Evolutionary conservation across 2,797 vertebrate species (phyloP), one percentile per base, ranked within the genome.

Genomic region (Rallus crepitans): DNA sequence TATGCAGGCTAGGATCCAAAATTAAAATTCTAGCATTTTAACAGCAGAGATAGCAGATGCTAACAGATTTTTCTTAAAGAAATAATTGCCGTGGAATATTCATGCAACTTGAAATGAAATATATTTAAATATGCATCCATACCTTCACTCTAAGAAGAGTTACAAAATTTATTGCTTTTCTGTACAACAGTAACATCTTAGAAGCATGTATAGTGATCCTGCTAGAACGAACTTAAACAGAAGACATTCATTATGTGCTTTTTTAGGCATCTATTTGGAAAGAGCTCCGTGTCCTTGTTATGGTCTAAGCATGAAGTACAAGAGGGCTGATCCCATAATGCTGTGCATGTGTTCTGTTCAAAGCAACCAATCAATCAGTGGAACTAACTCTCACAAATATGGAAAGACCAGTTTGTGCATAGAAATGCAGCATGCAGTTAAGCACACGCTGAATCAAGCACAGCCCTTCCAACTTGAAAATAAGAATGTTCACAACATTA

Each of bases 121-220:
- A 27, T 60, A 93, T 82, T 94, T 82, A 90, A 88, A 89, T 83
- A 88, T 40, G n/a, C 59, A 95, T 72, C 59, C 59, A 76, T 52
- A 92, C 8, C 39, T 94, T 61, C 39, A 21, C 31, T 89, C 69
- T 88, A 75, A 55, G 68, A 87, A 64, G 10, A 90, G 37, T 87
- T 71, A 96, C 71, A 90, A 52, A 39, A 55, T 72, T 30, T 71
- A 82, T 84, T 94, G 72, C 65, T 96, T 91, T 93, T 86, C 89
- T 56, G 30, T 83, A 96, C 91, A 94, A 39, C 27, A 16, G 35
- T 45, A 85, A 92, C 61, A n/a, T 89, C 78, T 71, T 40, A 70
- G 28, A 91, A 83, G 79, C 48, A 53, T 1, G 3, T 57, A 30
- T 12, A 87, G 28, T 11, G 82, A 90, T 37, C 52, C 52, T 86